Percentiles rank a stretch among this genome's conserved stretches.
Evolutionary conservation across 2,797 vertebrate species (phyloP).

Genomic region (Mionectes olivaceus): DNA sequence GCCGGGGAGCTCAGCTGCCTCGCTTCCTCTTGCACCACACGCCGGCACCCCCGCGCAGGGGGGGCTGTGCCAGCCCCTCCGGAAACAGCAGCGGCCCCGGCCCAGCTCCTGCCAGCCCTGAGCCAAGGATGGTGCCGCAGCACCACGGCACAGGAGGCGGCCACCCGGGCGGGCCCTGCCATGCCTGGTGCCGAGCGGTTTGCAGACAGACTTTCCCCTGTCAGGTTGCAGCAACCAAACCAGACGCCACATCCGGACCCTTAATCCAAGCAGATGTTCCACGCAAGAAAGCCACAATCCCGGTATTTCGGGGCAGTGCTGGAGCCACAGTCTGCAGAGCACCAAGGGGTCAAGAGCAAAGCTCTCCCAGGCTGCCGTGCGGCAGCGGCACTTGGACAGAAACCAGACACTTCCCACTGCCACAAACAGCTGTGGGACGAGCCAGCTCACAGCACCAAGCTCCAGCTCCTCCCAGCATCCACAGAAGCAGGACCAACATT

Average conservation of each 20-base stretch:
- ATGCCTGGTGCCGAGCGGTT: rapidly evolving
- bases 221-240: background rate
- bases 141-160: background rate
- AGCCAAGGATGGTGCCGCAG: rapidly evolving
- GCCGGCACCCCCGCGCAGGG: rapidly evolving
- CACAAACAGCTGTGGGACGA: background rate
- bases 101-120: background rate
- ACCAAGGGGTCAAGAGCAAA: background rate
- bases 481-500: rapidly evolving
- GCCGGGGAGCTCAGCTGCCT: background rate
- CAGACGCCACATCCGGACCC: background rate
- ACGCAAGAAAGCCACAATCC: background rate
- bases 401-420: background rate
- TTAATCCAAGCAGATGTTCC: background rate
- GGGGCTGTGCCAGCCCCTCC: background rate
- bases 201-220: rapidly evolving
- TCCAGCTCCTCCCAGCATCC: background rate
- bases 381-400: rapidly evolving
- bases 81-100: background rate
- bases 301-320: background rate
- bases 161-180: rapidly evolving
- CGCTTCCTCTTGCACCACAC: background rate
- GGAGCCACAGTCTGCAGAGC: background rate
- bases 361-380: background rate
- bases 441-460: background rate